Evolutionary conservation across 2,797 vertebrate species (phyloP).

Genomic region (Tenualosa thibaudeaui): DNA sequence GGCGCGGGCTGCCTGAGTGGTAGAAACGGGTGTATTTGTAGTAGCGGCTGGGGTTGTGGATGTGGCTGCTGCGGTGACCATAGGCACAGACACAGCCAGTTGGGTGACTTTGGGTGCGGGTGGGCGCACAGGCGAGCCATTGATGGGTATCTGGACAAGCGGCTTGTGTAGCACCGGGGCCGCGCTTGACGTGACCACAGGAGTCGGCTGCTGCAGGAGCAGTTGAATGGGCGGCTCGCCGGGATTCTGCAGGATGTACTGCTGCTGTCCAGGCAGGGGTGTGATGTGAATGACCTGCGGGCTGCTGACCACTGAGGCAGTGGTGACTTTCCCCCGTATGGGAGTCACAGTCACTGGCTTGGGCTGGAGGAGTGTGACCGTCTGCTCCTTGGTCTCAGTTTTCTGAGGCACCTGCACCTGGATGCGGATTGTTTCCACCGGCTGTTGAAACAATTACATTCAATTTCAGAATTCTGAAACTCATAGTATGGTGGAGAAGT

Average conservation of each 20-base stretch:
- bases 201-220: slow-evolving; percentile 74
- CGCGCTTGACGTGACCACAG: slow-evolving; percentile 63
- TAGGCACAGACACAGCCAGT: slow-evolving; percentile 28
- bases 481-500: background rate
- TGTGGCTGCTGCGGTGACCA: slow-evolving; percentile 17
- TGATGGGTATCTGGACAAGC: slow-evolving; percentile 44
- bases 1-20: slow-evolving; percentile 18
- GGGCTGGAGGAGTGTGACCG: slow-evolving; percentile 66
- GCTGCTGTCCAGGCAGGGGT: slow-evolving; percentile 77
- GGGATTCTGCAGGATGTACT: slow-evolving; percentile 74
- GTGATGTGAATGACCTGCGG: slow-evolving; percentile 83
- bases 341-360: slow-evolving; percentile 63
- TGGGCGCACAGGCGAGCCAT: slow-evolving; percentile 28
- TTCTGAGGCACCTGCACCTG: slow-evolving; percentile 79
- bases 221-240: slow-evolving; percentile 77
- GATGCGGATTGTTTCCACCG: slow-evolving; percentile 83
- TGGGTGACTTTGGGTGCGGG: slow-evolving; percentile 6
- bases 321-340: slow-evolving; percentile 58
- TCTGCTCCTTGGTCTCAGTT: slow-evolving; percentile 68
- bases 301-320: slow-evolving; percentile 69
- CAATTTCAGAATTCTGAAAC: background rate
- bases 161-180: slow-evolving; percentile 68
- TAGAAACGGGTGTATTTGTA: slow-evolving; percentile 40
- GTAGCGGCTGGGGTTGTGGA: slow-evolving; percentile 9
- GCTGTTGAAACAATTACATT: slow-evolving; percentile 48